Evolutionary conservation across 1,140 invertebrate species (phyloP).

Genomic region (Bombus difficillimus): DNA sequence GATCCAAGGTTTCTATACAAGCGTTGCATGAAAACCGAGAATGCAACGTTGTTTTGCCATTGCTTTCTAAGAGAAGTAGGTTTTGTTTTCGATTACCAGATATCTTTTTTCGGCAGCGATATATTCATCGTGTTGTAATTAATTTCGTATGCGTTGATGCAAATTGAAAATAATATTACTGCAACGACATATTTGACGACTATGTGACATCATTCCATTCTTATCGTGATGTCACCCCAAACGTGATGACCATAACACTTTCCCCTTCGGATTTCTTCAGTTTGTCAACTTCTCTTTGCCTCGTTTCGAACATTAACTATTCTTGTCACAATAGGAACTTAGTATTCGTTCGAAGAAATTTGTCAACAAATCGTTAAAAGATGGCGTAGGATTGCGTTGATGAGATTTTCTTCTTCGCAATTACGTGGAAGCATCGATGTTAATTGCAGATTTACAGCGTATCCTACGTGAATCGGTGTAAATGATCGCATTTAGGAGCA

Average conservation of each 20-base stretch:
- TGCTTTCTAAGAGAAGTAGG: background rate
- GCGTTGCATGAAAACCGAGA: background rate
- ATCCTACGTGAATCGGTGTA: background rate
- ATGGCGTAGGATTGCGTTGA: background rate
- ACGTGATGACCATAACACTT: slow-evolving; percentile 43
- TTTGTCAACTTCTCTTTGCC: too few species aligned
- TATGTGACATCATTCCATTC: slow-evolving; percentile 42
- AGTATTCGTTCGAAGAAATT: background rate
- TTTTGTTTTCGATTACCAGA: too few species aligned
- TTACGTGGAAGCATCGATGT: background rate
- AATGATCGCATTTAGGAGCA: slow-evolving; percentile 1
- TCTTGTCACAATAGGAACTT: background rate
- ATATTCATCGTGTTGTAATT: background rate
- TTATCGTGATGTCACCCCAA: slow-evolving; percentile 57
- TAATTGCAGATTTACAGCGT: background rate
- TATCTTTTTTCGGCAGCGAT: background rate
- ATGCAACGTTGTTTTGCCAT: background rate
- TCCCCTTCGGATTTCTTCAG: slow-evolving; percentile 13
- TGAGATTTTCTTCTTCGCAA: background rate
- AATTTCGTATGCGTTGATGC: slow-evolving; percentile 28
- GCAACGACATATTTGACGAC: slow-evolving; percentile 17
- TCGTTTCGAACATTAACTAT: background rate
- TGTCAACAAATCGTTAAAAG: background rate
- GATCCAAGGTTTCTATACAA: background rate
- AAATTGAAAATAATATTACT: slow-evolving; percentile 35